These are phyloP conservation scores for Zaprionus davidi DNA, from an alignment of 1,140 invertebrate species.

Conservation along the genomic window DNA sequence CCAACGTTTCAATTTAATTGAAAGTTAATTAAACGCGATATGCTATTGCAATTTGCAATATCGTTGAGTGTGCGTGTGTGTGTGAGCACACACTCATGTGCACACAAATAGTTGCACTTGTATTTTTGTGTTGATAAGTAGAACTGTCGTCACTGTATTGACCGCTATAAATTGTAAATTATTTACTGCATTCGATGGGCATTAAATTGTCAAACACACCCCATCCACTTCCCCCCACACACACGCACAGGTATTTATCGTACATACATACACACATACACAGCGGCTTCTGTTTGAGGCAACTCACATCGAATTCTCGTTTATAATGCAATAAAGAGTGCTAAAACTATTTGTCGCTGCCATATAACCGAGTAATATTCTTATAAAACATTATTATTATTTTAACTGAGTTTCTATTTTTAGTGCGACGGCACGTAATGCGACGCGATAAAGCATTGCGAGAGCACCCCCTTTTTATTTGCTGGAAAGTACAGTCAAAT, in stretches of 20 bases:
- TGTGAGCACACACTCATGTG: not conserved
- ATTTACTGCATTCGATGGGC: constrained; percentile 14
- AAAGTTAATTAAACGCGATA: constrained; percentile 43
- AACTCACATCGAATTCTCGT: not conserved
- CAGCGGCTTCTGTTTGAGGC: constrained; percentile 21
- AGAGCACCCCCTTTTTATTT: not conserved
- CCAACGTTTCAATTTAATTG: constrained; percentile 40
- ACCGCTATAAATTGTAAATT: constrained; percentile 11
- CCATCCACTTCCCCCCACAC: not conserved
- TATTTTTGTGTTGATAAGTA: not conserved
- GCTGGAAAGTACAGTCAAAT: constrained; percentile 1
- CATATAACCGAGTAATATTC: not conserved
- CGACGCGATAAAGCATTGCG: not conserved
- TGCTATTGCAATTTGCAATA: constrained; percentile 6
- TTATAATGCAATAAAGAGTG: constrained; percentile 26
- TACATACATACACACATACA: not conserved
- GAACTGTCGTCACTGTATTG: constrained; percentile 6
- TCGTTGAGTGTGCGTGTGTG: constrained; percentile 17
- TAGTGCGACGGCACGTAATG: not conserved
- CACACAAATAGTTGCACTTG: not conserved
- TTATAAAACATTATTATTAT: constrained; percentile 10
- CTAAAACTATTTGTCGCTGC: constrained; percentile 10
- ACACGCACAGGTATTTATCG: not conserved
- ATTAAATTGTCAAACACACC: not conserved
- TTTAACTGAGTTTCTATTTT: constrained; percentile 15